phyloP scores from a whole-genome alignment of 2,888 invertebrate genomes.

The Eurois occulta region DNA sequence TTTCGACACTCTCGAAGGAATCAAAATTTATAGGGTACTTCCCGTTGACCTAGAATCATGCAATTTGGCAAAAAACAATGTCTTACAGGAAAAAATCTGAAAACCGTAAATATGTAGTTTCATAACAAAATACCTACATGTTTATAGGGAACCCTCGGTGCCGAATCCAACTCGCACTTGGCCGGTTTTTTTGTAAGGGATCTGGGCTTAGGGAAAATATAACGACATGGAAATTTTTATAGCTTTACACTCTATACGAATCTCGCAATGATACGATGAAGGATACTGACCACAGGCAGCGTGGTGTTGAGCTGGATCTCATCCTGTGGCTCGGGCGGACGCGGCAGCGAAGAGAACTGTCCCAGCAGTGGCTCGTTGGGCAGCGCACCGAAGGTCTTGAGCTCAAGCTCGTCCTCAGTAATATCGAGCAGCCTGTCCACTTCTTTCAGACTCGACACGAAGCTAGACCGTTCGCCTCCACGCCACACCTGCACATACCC shows the following conservation, averaged over 20 bases:
- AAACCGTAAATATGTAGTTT: too few species aligned
- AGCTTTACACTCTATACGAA: neutral
- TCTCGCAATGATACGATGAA: too few species aligned
- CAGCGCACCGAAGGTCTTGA: slow-evolving; percentile 89
- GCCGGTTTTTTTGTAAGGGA: neutral
- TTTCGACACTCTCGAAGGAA: too few species aligned
- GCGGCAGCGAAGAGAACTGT: slow-evolving; percentile 89
- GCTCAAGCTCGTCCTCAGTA: slow-evolving; percentile 81
- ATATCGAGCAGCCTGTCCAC: slow-evolving; percentile 83
- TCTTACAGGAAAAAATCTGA: too few species aligned
- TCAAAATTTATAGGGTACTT: too few species aligned
- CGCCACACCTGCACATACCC: slow-evolving; percentile 82
- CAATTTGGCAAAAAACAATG: too few species aligned
- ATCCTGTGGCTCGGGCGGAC: slow-evolving; percentile 86
- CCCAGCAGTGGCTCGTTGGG: slow-evolving; percentile 91
- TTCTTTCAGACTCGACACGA: slow-evolving; percentile 88
- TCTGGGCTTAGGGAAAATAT: neutral
- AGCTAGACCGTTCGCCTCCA: slow-evolving; percentile 87
- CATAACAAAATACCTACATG: too few species aligned
- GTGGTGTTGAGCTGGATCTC: slow-evolving; percentile 91
- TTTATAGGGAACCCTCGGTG: too few species aligned
- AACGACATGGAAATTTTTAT: neutral
- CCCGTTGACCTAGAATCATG: too few species aligned
- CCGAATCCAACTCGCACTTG: too few species aligned
- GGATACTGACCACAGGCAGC: slow-evolving; percentile 83